phyloP scores from a whole-genome alignment of 1,140 invertebrate species.

The Calephelis nemesis region DNA sequence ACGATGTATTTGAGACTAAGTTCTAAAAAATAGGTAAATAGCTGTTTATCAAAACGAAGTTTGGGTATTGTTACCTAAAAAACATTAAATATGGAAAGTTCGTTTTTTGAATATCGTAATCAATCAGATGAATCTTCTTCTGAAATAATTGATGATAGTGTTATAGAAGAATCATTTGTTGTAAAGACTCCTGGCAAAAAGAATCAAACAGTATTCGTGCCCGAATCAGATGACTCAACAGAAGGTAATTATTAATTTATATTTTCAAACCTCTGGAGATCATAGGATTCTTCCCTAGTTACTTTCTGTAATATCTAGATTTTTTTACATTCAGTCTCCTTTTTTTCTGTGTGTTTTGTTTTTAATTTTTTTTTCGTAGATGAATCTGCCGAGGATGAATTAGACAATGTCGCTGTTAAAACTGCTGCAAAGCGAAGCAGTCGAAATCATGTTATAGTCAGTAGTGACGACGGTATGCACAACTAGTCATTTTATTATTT shows the following conservation, averaged over 20 bases:
- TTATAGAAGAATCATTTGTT: conserved; percentile 45
- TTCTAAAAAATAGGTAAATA: conserved; percentile 1
- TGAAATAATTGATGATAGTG: conserved; percentile 63
- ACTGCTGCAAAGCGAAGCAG: conserved; percentile 32
- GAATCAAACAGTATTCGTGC: conserved; percentile 57
- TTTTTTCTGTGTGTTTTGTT: no score
- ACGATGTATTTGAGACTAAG: not conserved
- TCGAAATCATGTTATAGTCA: conserved; percentile 35
- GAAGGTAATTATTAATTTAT: conserved; percentile 38
- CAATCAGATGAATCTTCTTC: conserved; percentile 47
- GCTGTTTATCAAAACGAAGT: not conserved
- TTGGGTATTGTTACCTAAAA: not conserved
- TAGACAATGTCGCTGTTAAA: conserved; percentile 23
- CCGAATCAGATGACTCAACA: conserved; percentile 62
- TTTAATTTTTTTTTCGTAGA: conserved; percentile 23
- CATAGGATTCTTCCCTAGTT: no score
- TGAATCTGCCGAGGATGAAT: conserved; percentile 27
- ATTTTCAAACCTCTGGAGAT: not conserved
- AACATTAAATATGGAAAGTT: conserved; percentile 54
- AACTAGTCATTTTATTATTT: not conserved
- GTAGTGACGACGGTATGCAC: conserved; percentile 57
- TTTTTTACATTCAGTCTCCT: no score
- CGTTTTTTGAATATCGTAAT: conserved; percentile 67
- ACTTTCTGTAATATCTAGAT: no score
- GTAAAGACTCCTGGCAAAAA: conserved; percentile 46